phyloP scores from a whole-genome alignment of 2,113 vertebrate genomes.

The Rhizomys pruinosus region DNA sequence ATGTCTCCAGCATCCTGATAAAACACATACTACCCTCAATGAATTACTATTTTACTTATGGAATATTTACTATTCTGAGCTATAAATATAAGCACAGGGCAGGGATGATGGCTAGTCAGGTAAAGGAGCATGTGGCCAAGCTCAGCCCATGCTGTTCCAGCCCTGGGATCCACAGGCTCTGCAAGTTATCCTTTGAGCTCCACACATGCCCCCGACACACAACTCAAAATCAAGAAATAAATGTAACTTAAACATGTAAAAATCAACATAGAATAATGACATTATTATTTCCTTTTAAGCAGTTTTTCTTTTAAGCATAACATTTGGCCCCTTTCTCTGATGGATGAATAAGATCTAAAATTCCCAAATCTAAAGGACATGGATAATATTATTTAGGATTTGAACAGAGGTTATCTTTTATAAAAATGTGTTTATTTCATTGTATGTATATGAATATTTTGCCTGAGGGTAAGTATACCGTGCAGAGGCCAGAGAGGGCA shows the following conservation, averaged over 20 bases:
- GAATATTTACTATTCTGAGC: background rate
- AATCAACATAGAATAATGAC: background rate
- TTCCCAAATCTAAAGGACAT: background rate
- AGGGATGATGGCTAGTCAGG: background rate
- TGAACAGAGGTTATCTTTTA: no score
- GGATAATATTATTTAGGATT: no score
- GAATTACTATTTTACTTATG: background rate
- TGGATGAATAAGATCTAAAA: slow-evolving; percentile 9
- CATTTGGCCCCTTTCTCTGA: background rate
- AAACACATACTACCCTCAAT: background rate
- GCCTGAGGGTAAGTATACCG: no score
- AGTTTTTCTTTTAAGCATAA: background rate
- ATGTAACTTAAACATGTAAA: no score
- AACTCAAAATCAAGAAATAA: no score
- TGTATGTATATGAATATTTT: no score
- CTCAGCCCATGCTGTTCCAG: no score
- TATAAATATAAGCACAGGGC: background rate
- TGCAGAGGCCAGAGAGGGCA: no score
- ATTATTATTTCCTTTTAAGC: slow-evolving; percentile 12
- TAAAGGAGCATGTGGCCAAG: background rate
- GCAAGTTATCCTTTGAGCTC: background rate
- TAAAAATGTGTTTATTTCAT: no score
- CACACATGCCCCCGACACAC: background rate
- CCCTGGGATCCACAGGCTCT: no score
- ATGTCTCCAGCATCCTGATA: background rate